Base-by-base conservation (phyloP, 2,113 vertebrate species). In the Scomber scombrus region DNA sequence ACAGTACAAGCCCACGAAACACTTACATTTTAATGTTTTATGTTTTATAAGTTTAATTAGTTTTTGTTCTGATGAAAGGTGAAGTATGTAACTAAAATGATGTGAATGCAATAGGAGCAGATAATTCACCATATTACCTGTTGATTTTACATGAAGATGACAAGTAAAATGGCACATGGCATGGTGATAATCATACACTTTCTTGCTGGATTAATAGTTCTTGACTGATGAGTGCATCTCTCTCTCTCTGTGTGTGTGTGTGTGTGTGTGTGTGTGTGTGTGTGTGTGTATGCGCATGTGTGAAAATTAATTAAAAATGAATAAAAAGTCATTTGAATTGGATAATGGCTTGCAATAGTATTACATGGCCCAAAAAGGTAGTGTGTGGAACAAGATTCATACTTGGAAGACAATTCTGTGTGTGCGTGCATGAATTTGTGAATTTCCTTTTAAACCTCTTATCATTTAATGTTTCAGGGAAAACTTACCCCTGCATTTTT, bases 401-500 rank as follows among this genome's bases (percentile, higher is more conserved):
- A 51, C 47, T 66, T 11, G 15, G 46, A 64, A 66, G 58, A 71
- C 52, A 64, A 57, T 18, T 26, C 3, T 21, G 60, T 67, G 47
- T 45, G 11, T 69, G 34, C 9, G 12, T n/a, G 31, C 18, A 60
- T 8, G 40, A 26, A 73, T 66, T 69, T 54, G 34, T 63, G 49
- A 69, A 60, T 66, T 75, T 54, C 12, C 19, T 66, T 72, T 71
- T 50, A 58, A 84, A 85, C 85, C 74, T 87, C 74, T 87, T 86
- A 89, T 90, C 73, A 81, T 85, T 91, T 80, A 78, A 92, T 80
- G 67, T 77, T 79, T 83, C 45, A 0, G 8, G 71, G 52, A 62
- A 76, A 73, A 40, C 45, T 80, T 75, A 67, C 60, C 52, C 47
- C 45, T 78, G 60, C 13, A 74, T 83, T 82, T 74, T 75, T 47